Percentiles rank a stretch among this genome's conserved stretches.
phyloP scores from a whole-genome alignment of 2,113 vertebrate species.

The Xiphophorus hellerii region DNA sequence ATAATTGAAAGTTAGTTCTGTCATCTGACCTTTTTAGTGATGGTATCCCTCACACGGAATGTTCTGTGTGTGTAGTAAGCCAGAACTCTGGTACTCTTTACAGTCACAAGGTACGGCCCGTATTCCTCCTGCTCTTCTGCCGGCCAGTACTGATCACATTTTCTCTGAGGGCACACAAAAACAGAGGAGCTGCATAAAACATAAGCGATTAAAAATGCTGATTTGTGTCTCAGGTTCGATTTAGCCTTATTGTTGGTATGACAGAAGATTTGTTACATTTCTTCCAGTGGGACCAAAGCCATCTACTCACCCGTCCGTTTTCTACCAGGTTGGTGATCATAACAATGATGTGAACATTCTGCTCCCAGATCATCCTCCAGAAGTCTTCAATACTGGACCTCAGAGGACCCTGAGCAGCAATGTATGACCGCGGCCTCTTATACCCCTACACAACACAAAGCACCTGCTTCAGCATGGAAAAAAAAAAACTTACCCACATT shows the following conservation, averaged over 20 bases:
- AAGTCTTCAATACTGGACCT: constrained; percentile 93
- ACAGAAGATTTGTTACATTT: neutral
- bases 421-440: constrained; percentile 90
- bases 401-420: constrained; percentile 96
- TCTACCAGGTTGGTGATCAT: constrained; percentile 99
- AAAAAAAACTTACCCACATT: neutral
- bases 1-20: neutral
- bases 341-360: constrained; percentile 90
- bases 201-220: neutral
- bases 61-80: constrained; percentile 92
- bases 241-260: neutral
- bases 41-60: constrained; percentile 88
- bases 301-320: constrained; percentile 88
- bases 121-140: constrained; percentile 91
- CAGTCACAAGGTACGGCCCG: constrained; percentile 88
- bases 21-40: constrained; percentile 87
- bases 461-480: neutral
- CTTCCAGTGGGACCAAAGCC: neutral
- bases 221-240: neutral
- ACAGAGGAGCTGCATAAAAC: neutral
- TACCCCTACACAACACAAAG: constrained; percentile 84
- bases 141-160: constrained; percentile 99
- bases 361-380: constrained; percentile 99
- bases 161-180: constrained; percentile 82
- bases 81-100: constrained; percentile 84